Percentiles rank a stretch among this genome's conserved stretches.
These are phyloP conservation scores for Copsychus sechellarum DNA, from an alignment of 2,113 vertebrate species.

Conservation along the genomic window DNA sequence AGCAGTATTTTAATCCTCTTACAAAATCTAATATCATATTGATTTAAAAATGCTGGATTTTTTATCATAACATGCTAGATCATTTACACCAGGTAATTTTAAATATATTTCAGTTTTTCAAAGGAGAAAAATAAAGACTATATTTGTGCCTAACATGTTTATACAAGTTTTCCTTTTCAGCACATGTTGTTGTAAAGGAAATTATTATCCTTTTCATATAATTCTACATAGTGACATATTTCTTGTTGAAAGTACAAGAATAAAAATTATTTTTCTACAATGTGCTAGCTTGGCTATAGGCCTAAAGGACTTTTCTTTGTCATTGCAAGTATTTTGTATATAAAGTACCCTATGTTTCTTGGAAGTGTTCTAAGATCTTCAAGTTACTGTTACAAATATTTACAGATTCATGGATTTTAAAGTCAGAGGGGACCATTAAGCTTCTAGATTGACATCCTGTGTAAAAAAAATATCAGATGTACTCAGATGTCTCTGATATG, in stretches of 20 bases:
- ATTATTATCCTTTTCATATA: neutral
- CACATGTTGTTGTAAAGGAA: neutral
- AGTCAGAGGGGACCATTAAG: neutral
- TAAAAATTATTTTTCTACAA: conserved; percentile 31
- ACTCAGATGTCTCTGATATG: neutral
- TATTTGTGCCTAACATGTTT: neutral
- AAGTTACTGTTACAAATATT: neutral
- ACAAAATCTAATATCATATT: neutral
- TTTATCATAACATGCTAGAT: neutral
- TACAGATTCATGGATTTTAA: neutral
- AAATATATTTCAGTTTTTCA: neutral
- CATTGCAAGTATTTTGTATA: neutral
- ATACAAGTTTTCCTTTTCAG: neutral
- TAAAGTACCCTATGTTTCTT: neutral
- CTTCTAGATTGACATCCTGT: neutral
- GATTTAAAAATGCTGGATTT: conserved; percentile 3
- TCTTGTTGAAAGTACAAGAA: conserved; percentile 8
- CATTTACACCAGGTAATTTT: neutral
- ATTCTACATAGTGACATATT: neutral
- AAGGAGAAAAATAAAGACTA: neutral
- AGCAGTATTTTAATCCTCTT: conserved; percentile 5
- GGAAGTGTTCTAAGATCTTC: neutral
- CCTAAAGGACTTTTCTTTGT: neutral
- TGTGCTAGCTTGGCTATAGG: neutral
- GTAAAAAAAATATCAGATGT: neutral